These are phyloP conservation scores for Nomada ferruginata DNA, from an alignment of 2,888 invertebrate genomes.

Conservation along the genomic window DNA sequence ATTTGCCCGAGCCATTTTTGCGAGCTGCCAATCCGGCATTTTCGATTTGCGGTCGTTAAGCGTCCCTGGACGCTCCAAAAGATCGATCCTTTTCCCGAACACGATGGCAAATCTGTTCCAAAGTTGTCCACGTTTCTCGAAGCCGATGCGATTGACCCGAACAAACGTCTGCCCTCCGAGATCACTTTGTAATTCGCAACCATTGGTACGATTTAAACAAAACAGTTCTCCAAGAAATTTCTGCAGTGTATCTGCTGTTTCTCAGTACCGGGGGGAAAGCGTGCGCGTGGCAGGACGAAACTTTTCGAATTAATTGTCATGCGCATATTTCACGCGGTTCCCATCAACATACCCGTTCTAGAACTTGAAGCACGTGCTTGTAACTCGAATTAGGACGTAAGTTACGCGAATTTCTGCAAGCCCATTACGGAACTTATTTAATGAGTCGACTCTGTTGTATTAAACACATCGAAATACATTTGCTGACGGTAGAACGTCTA, in stretches of 20 bases:
- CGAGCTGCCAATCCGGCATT: constrained; percentile 62
- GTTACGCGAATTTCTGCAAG: neutral
- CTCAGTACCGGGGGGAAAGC: neutral
- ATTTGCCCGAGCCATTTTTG: constrained; percentile 64
- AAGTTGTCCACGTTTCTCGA: neutral
- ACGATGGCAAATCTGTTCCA: neutral
- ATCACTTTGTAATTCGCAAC: neutral
- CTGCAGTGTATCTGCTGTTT: neutral
- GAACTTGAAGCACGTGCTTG: neutral
- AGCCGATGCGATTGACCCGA: neutral
- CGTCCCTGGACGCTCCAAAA: constrained; percentile 47
- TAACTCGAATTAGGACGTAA: constrained; percentile 13
- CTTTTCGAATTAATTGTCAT: constrained; percentile 26
- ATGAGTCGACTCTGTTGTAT: neutral
- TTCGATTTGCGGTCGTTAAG: constrained; percentile 71
- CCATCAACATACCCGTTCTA: neutral
- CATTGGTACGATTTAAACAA: too few relatives aligned
- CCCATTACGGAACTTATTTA: neutral
- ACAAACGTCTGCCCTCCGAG: too few relatives aligned
- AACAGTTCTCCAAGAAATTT: neutral
- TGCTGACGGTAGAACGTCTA: neutral
- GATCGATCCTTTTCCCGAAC: constrained; percentile 12
- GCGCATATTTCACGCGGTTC: neutral
- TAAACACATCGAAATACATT: neutral
- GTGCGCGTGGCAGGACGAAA: neutral